Conservation (phyloP, 1,140 invertebrate genomes). For the Drosophila novamexicana region DNA sequence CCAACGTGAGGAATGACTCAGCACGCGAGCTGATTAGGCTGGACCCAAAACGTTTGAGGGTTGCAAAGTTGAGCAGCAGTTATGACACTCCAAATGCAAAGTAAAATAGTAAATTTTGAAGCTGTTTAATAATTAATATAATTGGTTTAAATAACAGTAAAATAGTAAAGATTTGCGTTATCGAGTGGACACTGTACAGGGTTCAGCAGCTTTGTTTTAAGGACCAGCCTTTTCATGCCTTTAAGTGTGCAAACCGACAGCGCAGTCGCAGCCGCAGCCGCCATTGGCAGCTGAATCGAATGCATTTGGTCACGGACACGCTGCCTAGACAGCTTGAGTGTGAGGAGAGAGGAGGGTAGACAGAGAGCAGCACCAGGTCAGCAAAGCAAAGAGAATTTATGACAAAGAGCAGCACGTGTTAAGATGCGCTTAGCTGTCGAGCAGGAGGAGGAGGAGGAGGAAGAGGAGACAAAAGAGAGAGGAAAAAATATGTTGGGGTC, state of each 20-base stretch:
- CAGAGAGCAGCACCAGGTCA: not conserved
- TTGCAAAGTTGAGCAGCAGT: not conserved
- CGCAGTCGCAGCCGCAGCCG: not conserved
- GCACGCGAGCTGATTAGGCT: conserved; percentile 31
- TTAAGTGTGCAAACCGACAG: conserved; percentile 26
- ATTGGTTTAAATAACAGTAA: too few species aligned
- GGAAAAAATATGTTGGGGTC: not conserved
- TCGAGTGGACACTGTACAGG: conserved; percentile 25
- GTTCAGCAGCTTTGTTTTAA: conserved; percentile 26
- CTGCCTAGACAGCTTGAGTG: conserved; percentile 44
- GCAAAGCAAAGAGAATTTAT: conserved; percentile 38
- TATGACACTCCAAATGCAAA: too few species aligned
- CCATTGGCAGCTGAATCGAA: conserved; percentile 61
- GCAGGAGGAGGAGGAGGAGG: not conserved
- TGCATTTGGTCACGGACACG: conserved; percentile 60
- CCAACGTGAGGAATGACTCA: conserved; percentile 39
- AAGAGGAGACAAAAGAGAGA: not conserved
- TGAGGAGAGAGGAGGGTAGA: conserved; percentile 20
- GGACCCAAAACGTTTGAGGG: conserved; percentile 18
- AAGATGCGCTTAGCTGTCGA: conserved; percentile 38
- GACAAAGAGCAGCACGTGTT: conserved; percentile 62
- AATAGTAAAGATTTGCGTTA: not conserved
- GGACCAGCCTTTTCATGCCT: conserved; percentile 25
- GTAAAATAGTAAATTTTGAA: too few species aligned
- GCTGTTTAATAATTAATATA: too few species aligned